Percentiles rank a stretch among this genome's conserved stretches.
Evolutionary conservation across 2,113 vertebrate species (phyloP).

Genomic region (Mustelus asterias): DNA sequence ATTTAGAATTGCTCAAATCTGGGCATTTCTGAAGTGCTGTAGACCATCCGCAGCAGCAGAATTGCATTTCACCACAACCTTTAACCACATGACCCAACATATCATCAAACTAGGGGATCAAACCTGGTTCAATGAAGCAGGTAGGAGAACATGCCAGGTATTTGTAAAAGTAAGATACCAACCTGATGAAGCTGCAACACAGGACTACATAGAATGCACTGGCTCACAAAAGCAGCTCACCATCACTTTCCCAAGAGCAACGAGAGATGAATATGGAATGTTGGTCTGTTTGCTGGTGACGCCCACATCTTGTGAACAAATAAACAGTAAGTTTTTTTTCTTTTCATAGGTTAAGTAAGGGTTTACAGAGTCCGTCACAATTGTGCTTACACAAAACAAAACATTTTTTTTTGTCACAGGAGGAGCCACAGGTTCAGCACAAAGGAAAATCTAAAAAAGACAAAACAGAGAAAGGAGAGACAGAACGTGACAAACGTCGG

Average conservation of each 20-base stretch:
- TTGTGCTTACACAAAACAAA: neutral
- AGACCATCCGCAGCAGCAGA: no score
- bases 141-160: neutral
- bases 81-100: neutral
- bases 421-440: constrained; percentile 44
- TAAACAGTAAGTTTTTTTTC: neutral
- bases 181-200: neutral
- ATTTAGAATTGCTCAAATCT: no score
- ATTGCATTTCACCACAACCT: neutral
- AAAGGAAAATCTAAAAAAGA: constrained; percentile 50
- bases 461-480: constrained; percentile 41
- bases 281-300: neutral
- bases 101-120: neutral
- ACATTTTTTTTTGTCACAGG: constrained; percentile 41
- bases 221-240: neutral
- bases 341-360: neutral
- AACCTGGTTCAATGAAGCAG: neutral
- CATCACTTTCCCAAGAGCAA: neutral
- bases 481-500: constrained; percentile 46
- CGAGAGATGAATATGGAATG: neutral
- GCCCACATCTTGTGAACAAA: neutral
- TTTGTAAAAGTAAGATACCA: neutral
- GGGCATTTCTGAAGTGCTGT: neutral
- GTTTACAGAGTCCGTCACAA: no score
- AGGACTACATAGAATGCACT: neutral